Base-by-base conservation (phyloP, 2,797 vertebrate genomes). In the Acrossocheilus fasciatus region DNA sequence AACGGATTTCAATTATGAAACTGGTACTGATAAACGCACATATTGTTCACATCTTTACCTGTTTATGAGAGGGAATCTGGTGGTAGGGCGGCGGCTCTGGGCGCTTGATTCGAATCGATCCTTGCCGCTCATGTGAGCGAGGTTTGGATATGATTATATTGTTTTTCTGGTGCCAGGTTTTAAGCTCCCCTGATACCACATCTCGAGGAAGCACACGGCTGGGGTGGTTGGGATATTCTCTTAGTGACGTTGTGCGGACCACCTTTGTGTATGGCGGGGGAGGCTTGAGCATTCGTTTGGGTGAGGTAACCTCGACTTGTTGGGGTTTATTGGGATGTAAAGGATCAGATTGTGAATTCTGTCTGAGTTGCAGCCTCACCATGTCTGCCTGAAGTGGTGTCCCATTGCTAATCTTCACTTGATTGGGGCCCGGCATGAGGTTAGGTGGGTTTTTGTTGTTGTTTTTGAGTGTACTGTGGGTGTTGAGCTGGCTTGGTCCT, bases 121-220 rank as follows among this genome's bases (percentile, higher is more conserved):
- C 90, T 36, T 95, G 96, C 81, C 95, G 93, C 80, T 97, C 95
- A 45, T 93, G 73, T 0, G 94, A 94, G 85, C 89, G 90, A 0
- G 94, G 93, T 26, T 91, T 90, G 0, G 92, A 74, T 85, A 92
- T 94, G 10, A 94, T 93, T 43, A 94, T 83, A 47, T 95, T 95
- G 79, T 95, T 95, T 43, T 96, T 94, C 90, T 96, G 95, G 4
- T 97, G 97, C 97, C 97, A 98, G 15, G 94, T 95, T 92, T 95
- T 96, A 54, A 98, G 94, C 91, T 98, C 97, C 87, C 97, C 96
- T 0, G 95, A 96, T n/a, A 98, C 96, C 0, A 96, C 94, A 8
- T 97, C 95, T 59, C 94, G 93, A 73, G 96, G 95, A 92, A 96
- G 92, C 83, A 94, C 85, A 64, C 94, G 91, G 88, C 92, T 87